Base-by-base conservation (phyloP, 2,888 invertebrate genomes). In the Lasioglossum zephyrum region DNA sequence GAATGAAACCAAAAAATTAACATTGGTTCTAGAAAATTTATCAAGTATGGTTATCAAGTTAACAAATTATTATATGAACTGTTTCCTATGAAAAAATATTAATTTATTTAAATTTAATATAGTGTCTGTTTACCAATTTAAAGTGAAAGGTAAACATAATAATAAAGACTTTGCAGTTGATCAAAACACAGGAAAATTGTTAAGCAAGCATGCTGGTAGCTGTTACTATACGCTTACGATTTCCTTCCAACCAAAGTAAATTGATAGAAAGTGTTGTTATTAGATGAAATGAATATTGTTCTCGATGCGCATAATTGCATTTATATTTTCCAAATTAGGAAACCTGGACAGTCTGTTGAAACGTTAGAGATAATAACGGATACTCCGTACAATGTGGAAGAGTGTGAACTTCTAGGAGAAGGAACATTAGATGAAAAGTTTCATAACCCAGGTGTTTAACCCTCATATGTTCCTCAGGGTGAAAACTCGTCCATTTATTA, bases 1-100 rank as follows among this genome's bases (percentile, higher is more conserved):
- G 36, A 92, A 92, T 3, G 88, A 92, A 66, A 85, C 88, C 6
- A 92, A 92, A 80, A 91, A 86, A 69, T 75, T 89, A 44, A 66
- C 82, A 72, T 73, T 94, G 60, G 74, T 86, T 16, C 73, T 94
- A 75, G 87, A 88, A 87, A 94, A 94, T 82, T 76, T 88, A 53
- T 90, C 89, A 83, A 76, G 92, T 93, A 89, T 74, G 36, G 11
- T 85, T 49, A 82, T 47, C 31, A 31, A n/a, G 31, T 87, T 49
- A 78, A 80, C 63, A 73, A n/a, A 36, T 73, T 36, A 69, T 26
- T 44, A 53, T 1, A 63, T 69, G 44, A 53, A 72, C 26, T 26
- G 4, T 18, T 57, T 36, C 18, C n/a, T 11, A 36, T 1, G 13
- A 0, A 44, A 77, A 73, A 26, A 13, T 36, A 3, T 2, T 49